Evolutionary conservation across 2,113 vertebrate genomes (phyloP).

Genomic region (Eulemur rufifrons): DNA sequence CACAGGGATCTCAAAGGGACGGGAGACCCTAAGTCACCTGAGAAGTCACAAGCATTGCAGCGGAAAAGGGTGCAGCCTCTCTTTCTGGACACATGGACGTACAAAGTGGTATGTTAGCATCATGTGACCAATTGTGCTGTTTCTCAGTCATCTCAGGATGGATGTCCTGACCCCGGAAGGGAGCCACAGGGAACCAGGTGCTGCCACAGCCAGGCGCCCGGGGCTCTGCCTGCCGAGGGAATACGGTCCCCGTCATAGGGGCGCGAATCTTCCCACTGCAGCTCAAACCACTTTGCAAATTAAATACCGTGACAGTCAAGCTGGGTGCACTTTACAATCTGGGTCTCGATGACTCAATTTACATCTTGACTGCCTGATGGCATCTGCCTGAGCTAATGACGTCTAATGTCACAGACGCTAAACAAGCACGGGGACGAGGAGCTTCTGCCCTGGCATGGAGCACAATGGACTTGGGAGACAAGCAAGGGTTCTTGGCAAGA

Average conservation of each 20-base stretch:
- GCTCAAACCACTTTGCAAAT: neutral
- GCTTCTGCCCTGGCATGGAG: neutral
- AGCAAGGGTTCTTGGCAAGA: neutral
- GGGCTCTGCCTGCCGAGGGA: neutral
- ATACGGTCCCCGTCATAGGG: rapidly evolving
- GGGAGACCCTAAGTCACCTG: neutral
- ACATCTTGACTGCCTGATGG: neutral
- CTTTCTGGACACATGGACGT: neutral
- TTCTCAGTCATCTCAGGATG: neutral
- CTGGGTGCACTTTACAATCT: neutral
- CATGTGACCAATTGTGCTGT: neutral
- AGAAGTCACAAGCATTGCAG: neutral
- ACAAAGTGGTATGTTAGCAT: neutral
- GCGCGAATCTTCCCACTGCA: neutral
- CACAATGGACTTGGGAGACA: neutral
- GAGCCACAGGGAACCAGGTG: neutral
- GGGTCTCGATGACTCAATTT: neutral
- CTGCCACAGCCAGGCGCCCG: neutral
- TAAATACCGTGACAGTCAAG: neutral
- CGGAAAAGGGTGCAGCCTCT: neutral
- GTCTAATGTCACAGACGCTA: neutral
- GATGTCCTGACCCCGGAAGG: neutral
- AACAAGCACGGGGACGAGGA: neutral
- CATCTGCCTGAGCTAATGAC: neutral
- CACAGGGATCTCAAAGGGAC: neutral